Base-by-base conservation (phyloP, 2,113 vertebrate genomes). In the Mesoclemmys tuberculata region DNA sequence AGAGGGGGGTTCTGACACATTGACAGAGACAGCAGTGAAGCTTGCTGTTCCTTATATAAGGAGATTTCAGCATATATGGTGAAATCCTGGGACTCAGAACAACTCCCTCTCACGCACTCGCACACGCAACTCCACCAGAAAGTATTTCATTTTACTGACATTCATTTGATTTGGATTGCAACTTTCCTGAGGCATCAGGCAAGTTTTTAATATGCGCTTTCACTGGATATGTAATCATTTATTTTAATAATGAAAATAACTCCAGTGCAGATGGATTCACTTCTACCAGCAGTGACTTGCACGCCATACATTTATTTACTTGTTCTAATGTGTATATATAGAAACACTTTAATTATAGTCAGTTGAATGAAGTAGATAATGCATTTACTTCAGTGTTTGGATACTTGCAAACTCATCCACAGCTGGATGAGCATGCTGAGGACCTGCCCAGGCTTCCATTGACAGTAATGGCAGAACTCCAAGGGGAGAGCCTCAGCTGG, bases 1-100 rank as follows among this genome's bases (percentile, higher is more conserved):
- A 26, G 0, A 0, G 48, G 26, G 74, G 0, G 0, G 10, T 18
- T 29, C 51, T 94, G 80, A 31, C 0, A 68, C 16, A 19, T 4
- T 68, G 1, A 21, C 26, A 82, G 82, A 89, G 46, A 46, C 5
- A 46, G 71, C 84, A 90, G 19, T 12, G 21, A 41, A 38, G 21
- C 10, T 44, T 74, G 87, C 0, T 10, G 77, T 86, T n/a, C 74
- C 68, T n/a, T 89, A 19, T 27, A 88, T 86, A 82, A 12, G 6
- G 87, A 90, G 51, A 24, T 31, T 92, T n/a, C 35, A 82, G 38
- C 3, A 87, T 46, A 80, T 84, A n/a, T 4, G 85, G 29, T 12
- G 80, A 89, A 96, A 94, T 48, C 56, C 22, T 56, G 48, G 6
- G 61, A 82, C 11, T 41, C 24, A 75, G 74, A 75, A 75, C 31